Evolutionary conservation across 2,888 invertebrate genomes (phyloP), one percentile per base, ranked within the genome.

Genomic region (Brachynemurus nebulosus): DNA sequence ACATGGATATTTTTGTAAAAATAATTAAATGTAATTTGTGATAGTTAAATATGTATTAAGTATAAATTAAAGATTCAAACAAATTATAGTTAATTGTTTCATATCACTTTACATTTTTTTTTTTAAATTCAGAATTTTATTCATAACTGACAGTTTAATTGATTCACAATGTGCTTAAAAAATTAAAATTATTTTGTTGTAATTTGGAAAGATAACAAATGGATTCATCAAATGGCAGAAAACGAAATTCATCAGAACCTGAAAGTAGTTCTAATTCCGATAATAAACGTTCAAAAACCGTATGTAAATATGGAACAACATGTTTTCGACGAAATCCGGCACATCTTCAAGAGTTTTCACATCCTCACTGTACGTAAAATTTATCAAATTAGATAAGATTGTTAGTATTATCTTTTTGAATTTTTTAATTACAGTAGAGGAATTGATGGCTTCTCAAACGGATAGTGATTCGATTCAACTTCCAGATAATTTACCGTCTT

Each of bases 291-390:
- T 56, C 57, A 25, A 71, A 67, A 53, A 72, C 69, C 50, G 63
- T 67, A 46, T 92, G 91, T 59, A 78, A 75, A 12, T 89, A 83
- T 61, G 82, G 78, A 6, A 75, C 76, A 20, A 75, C 74, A 52
- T 92, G 92, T 57, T 91, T 83, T 56, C 71, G 92, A 42, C 75
- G 78, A 55, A 91, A 90, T 67, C 86, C 86, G 1, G 74, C 79
- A 45, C 93, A 93, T 63, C 83, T 90, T 48, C 71, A 71, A 47
- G 84, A 90, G 61, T 89, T 74, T 61, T 71, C 73, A 25, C 92
- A 92, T 69, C 73, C 78, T 7, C 84, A 86, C 58, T 72, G 88
- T 88, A 70, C 74, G 74, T 67, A 50, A 34, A n/a, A n/a, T n/a
- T n/a, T n/a, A n/a, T n/a, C 16, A 14, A 25, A 9, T 37, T 17